A percentile compares a stretch with the other conserved stretches of the same genome.
Conservation (phyloP, 1,140 invertebrate species). For the Chironomus striatipennis region DNA sequence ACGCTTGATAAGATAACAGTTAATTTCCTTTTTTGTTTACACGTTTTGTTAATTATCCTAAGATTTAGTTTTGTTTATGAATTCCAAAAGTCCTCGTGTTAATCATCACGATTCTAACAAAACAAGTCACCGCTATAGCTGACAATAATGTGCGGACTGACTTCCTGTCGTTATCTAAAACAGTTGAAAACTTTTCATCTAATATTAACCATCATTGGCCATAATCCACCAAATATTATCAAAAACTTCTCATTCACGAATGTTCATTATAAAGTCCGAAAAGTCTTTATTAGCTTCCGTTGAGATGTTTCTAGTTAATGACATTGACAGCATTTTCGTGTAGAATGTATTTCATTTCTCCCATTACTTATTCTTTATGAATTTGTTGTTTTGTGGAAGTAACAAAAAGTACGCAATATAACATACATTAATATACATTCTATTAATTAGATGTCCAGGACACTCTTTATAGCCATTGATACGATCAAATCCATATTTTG, state of each 20-base stretch:
- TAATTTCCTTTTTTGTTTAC: too few species aligned
- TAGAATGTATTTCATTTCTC: constrained; percentile 78
- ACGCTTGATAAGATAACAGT: too few species aligned
- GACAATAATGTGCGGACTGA: constrained; percentile 93
- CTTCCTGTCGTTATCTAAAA: constrained; percentile 93
- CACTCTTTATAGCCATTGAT: constrained; percentile 73
- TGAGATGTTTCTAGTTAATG: constrained; percentile 45
- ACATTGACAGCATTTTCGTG: constrained; percentile 66
- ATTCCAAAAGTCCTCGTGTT: too few species aligned
- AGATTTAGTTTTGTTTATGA: too few species aligned
- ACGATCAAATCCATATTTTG: constrained; percentile 87
- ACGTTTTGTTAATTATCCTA: too few species aligned
- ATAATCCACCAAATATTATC: constrained; percentile 92
- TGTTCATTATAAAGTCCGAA: constrained; percentile 82
- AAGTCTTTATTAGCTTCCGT: constrained; percentile 50
- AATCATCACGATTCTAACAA: too few species aligned
- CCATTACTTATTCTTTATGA: constrained; percentile 76
- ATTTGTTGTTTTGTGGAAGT: constrained; percentile 66
- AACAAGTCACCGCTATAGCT: constrained; percentile 99
- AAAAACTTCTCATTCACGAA: constrained; percentile 96
- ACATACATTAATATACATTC: constrained; percentile 90
- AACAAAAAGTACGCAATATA: constrained; percentile 94
- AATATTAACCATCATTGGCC: constrained; percentile 93
- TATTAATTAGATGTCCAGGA: constrained; percentile 92
- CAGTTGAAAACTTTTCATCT: constrained; percentile 78